Evolutionary conservation across 2,888 invertebrate genomes (phyloP), one percentile per base, ranked within the genome.

Genomic region (Clanis bilineata): DNA sequence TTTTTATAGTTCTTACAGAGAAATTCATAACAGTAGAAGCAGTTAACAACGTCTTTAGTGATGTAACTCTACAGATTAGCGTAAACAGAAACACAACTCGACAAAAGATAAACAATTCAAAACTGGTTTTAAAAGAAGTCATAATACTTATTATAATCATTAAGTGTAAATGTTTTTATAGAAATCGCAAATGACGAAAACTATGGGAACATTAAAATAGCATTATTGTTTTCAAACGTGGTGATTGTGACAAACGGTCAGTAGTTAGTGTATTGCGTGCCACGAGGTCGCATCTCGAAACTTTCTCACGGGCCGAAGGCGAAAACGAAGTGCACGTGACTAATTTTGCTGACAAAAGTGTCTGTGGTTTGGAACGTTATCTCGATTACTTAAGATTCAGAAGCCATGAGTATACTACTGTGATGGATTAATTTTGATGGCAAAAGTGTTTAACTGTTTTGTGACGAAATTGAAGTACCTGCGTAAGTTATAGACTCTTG

Each of bases 281-380:
- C 23, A 39, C 70, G 70, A 72, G 71, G 72, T 68, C 67, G 65
- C 63, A 57, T 62, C 66, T 62, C 51, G 39, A 59, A 57, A 64
- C 66, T 73, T 72, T 72, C 74, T 70, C 73, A 71, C 67, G 51
- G 66, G 61, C 57, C 55, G 58, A 58, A 58, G 58, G 51, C 44
- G 51, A 58, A 64, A 61, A 59, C 62, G 60, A 64, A 70, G 18
- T 10, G 32, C 51, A 70, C 45, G 57, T 57, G 36, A 60, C 23
- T 51, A 66, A 66, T 65, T 55, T 56, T 60, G 60, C 57, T 59
- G 38, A 47, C 47, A 56, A 44, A 44, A 23, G 18, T 41, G 38
- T 18, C 47, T 32, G 45, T 25, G 25, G 10, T 22, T 28, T 9
- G 47, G 7, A 6, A 41, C 18, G 41, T 18, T 9, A 41, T 41